Evolutionary conservation across 1,140 invertebrate species (phyloP), one percentile per base, ranked within the genome.

Genomic region (Drosophila serrata): DNA sequence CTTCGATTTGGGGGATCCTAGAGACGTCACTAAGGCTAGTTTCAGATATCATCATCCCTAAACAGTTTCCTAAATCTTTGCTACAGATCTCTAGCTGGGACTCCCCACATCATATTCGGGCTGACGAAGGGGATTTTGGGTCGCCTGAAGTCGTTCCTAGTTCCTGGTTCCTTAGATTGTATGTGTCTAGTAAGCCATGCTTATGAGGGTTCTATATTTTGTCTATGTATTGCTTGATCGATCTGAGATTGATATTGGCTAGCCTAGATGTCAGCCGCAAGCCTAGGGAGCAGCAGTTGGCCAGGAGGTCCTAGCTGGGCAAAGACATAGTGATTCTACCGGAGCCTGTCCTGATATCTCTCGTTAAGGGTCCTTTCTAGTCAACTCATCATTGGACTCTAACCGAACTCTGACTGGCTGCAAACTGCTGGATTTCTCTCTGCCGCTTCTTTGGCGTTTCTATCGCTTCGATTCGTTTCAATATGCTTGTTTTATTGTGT

Each of bases 151-250:
- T 82, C 79, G 79, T 74, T 84, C 59, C 48, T 48, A 48, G 46
- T 31, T 29, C 27, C 46, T 51, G 7, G 48, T 24, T 55, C 33
- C 67, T 73, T 79, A 56, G 61, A 40, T 70, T 68, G 75, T 80
- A 68, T 68, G 68, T 85, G 68, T 85, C 43, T 82, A 73, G 63
- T 82, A 86, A 86, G 82, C 82, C 85, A 82, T 79, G 82, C 82
- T 86, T 87, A 79, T 65, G 49, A 65, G 69, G 60, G 53, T 73
- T 73, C 67, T 73, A 72, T 73, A 73, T 77, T 75, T 82, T 72
- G 61, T 57, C 84, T 86, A 82, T 87, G 51, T 75, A 82, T 69
- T 77, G 76, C 75, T 79, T 82, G 56, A 73, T 79, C 65, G 48
- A 69, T 79, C 75, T 75, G 63, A 75, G 58, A 75, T 65, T 62